Base-by-base conservation (phyloP, 2,113 vertebrate species). In the Notothenia rossii region DNA sequence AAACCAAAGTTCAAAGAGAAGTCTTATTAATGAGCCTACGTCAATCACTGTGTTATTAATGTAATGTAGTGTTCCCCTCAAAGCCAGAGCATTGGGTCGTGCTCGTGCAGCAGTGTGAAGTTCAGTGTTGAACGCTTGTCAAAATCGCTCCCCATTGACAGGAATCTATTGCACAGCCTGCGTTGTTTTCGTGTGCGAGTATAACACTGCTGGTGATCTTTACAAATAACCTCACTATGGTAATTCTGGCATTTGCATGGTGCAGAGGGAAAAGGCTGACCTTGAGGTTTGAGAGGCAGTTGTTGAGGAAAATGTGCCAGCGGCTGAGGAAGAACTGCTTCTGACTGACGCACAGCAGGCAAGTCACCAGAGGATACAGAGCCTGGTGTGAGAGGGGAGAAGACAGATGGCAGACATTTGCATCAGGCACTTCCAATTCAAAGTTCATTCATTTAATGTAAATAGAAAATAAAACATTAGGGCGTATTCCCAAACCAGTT, bases 261-360 rank as follows among this genome's bases (percentile, higher is more conserved):
- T 18, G 3, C 1, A 20, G 29, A 74, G 1, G 48, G 61, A 66
- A 33, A 33, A 60, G 63, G 18, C 84, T 94, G 79, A 99, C 98
- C 96, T 99, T 99, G 70, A 99, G 97, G 93, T 99, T 99, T 82
- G 98, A 99, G 59, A 99, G 94, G 90, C 98, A 99, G 95, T 99
- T 99, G 96, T 97, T 99, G 92, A 99, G 97, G 92, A 99, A 99
- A 92, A 99, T 81, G 88, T 99, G 97, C 98, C 98, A 99, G 89
- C 98, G 96, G 92, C 96, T 97, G 83, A 99, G 94, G 84, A 99
- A 99, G 88, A 99, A 96, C 86, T 97, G 97, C 92, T 99, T 99
- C 94, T 99, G 98, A 93, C 97, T 99, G 94, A 99, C 98, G 82
- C 98, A 99, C 77, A 99, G 96, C 73, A 99, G 95, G 87, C 98